Percentiles rank a stretch among this genome's conserved stretches.
phyloP scores from a whole-genome alignment of 2,113 vertebrate genomes.

The Ceyx melanurus region DNA sequence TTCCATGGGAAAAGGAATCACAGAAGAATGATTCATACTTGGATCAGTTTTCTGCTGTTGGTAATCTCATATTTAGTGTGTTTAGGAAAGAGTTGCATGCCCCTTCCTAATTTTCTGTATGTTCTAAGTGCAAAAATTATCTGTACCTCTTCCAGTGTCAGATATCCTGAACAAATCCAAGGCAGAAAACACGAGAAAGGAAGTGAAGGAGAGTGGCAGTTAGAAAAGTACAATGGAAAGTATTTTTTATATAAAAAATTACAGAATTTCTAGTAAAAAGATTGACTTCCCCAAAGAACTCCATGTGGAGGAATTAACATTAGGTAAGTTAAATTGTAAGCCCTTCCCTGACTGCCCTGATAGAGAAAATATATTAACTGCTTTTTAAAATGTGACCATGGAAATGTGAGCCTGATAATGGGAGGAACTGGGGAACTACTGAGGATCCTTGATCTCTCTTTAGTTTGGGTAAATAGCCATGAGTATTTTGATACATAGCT shows the following conservation, averaged over 20 bases:
- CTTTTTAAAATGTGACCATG: not conserved
- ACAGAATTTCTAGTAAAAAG: not conserved
- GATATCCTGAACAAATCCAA: not conserved
- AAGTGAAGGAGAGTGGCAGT: not conserved
- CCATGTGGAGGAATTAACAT: not conserved
- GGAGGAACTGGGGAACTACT: not conserved
- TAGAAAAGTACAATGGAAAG: not conserved
- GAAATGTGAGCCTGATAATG: not conserved
- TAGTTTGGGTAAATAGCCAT: not conserved
- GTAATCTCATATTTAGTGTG: not conserved
- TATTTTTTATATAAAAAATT: not conserved
- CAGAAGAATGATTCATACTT: not conserved
- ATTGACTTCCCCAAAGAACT: not conserved
- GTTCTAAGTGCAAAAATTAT: not conserved
- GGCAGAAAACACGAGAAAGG: not conserved
- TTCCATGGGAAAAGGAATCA: not conserved
- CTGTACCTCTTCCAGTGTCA: not conserved
- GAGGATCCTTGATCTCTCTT: not conserved
- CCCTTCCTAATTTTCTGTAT: not conserved
- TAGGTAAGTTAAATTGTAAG: not conserved
- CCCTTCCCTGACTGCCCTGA: not conserved
- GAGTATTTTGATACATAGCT: rapidly evolving
- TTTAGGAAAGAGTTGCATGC: not conserved
- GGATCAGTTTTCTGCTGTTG: not conserved
- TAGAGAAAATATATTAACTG: not conserved